Evolutionary conservation across 2,113 vertebrate genomes (phyloP).

Genomic region (Gobius niger): DNA sequence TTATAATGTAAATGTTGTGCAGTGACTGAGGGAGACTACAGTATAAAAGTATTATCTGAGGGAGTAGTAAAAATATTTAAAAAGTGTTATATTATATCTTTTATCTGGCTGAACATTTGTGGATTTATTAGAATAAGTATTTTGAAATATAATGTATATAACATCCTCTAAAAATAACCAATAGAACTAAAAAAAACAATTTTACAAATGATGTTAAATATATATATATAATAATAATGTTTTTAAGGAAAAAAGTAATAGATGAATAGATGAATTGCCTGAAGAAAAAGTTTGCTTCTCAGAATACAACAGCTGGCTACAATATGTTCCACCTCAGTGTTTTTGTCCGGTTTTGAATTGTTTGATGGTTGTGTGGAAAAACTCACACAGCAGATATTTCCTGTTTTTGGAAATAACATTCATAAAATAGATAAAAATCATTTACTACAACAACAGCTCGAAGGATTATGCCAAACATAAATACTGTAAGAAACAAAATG

Average conservation of each 20-base stretch:
- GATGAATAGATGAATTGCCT: neutral
- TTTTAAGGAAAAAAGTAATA: neutral
- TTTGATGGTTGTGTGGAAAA: constrained; percentile 48
- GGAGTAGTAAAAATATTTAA: no score
- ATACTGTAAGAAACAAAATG: no score
- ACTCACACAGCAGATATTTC: constrained; percentile 30
- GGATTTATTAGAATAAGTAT: no score
- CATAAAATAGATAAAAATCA: neutral
- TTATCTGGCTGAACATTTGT: no score
- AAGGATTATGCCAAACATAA: neutral
- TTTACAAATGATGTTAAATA: neutral
- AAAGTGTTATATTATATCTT: no score
- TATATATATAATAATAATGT: neutral
- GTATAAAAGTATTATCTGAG: no score
- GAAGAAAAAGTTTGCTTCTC: neutral
- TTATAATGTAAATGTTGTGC: no score
- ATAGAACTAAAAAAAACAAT: no score
- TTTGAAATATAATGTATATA: no score
- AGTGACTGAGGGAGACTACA: no score
- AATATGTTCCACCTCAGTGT: constrained; percentile 31
- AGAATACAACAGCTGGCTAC: neutral
- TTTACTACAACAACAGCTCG: neutral
- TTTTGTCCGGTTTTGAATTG: constrained; percentile 59
- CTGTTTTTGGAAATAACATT: constrained; percentile 12
- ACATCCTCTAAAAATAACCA: no score